Conservation (phyloP, 2,888 invertebrate species). For the Plagiodera versicolora region DNA sequence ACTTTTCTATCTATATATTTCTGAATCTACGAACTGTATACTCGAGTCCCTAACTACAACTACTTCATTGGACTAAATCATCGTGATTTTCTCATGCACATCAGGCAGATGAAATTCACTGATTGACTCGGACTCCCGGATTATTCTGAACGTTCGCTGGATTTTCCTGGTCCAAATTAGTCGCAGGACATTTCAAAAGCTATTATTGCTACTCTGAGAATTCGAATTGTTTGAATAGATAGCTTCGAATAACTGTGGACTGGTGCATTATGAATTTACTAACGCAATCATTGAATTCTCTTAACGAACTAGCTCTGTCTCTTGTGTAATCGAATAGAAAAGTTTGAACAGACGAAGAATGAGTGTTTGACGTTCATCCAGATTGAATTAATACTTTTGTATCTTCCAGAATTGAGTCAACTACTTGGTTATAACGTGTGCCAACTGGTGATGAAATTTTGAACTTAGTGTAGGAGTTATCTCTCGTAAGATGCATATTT, state of each 20-base stretch:
- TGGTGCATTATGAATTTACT: slow-evolving; percentile 18
- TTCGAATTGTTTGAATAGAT: slow-evolving; percentile 22
- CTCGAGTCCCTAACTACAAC: too few relatives aligned
- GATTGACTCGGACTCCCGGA: slow-evolving; percentile 21
- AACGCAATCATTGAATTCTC: slow-evolving; percentile 10
- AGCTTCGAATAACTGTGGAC: slow-evolving; percentile 16
- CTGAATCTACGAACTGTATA: too few relatives aligned
- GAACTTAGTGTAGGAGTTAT: too few relatives aligned
- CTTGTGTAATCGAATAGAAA: background rate
- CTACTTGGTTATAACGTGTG: too few relatives aligned
- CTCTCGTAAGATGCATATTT: too few relatives aligned
- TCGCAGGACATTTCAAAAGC: slow-evolving; percentile 17
- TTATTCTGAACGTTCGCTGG: slow-evolving; percentile 18
- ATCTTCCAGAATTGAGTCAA: too few relatives aligned
- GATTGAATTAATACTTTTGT: background rate
- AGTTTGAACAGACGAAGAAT: background rate
- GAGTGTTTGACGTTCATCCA: background rate
- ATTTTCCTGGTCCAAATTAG: slow-evolving; percentile 20
- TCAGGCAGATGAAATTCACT: background rate
- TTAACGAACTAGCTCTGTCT: slow-evolving; percentile 2
- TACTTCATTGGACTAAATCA: too few relatives aligned
- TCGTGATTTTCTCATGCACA: too few relatives aligned
- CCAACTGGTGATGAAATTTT: too few relatives aligned
- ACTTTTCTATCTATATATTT: too few relatives aligned
- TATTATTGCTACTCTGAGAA: slow-evolving; percentile 19